These are phyloP conservation scores for Cyphomyrus plagiostoma DNA, from an alignment of 2,113 vertebrate species.

Conservation along the genomic window DNA sequence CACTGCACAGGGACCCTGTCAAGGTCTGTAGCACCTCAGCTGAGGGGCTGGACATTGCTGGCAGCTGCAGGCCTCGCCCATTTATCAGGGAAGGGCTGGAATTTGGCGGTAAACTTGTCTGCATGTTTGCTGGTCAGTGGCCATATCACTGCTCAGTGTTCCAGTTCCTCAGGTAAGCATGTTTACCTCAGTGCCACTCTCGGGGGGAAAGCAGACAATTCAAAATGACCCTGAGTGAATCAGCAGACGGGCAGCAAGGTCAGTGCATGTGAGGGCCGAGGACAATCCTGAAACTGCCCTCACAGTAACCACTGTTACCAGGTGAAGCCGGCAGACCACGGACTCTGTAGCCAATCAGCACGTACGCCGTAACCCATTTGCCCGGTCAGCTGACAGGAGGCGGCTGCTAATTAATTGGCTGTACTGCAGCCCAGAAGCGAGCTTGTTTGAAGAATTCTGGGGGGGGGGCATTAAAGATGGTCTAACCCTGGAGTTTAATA, in stretches of 20 bases:
- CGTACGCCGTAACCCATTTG: not conserved
- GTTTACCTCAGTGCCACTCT: not conserved
- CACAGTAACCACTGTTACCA: not conserved
- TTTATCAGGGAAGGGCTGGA: not conserved
- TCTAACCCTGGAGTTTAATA: not conserved
- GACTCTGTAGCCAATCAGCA: not conserved
- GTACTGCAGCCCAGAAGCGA: not conserved
- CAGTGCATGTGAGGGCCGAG: not conserved
- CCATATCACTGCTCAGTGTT: not conserved
- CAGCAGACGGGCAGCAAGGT: not conserved
- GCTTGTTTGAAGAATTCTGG: not conserved
- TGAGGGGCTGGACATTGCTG: not conserved
- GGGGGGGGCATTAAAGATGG: not conserved
- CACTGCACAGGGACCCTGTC: not conserved
- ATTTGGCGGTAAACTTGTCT: not conserved
- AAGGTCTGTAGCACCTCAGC: not conserved
- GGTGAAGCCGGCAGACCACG: not conserved
- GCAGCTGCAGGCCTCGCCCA: not conserved
- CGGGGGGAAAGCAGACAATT: not conserved
- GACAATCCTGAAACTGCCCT: not conserved
- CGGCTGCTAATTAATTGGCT: not conserved
- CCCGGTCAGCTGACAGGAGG: not conserved
- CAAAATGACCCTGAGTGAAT: not conserved
- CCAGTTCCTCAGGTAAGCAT: not conserved
- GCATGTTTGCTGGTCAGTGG: not conserved